Evolutionary conservation across 2,113 vertebrate species (phyloP), one percentile per base, ranked within the genome.

Genomic region (Erythrocercus mccallii): DNA sequence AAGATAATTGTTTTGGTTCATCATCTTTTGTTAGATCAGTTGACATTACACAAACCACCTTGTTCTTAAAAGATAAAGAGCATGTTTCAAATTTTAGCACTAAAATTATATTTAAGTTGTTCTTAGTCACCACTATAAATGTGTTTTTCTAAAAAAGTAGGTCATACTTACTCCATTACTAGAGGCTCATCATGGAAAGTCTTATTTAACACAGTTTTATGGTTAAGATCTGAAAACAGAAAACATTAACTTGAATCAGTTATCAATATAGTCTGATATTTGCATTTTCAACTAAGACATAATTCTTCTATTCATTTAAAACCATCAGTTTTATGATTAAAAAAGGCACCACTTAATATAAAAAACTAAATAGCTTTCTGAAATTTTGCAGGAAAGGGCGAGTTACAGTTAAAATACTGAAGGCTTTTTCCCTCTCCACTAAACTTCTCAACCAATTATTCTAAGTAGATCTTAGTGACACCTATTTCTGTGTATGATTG

Each of bases 111-210:
- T 35, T 54, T 62, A 62, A 71, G 10, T 21, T 85, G 57, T 31
- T 90, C 20, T 91, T 81, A 68, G 73, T 56, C 57, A 96, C n/a
- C 17, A 62, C n/a, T 74, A 5, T 16, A 91, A 92, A n/a, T 9
- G 31, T 37, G 47, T 20, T 66, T 90, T 82, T 71, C 24, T 68
- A 77, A 48, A 44, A 27, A 97, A 72, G 21, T 17, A 82, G 24
- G 84, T 80, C 10, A 94, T 95, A 99, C 99, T 99, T 98, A 99
- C 99, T 99, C 99, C 99, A 99, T 99, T 93, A 99, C 97, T 64
- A 99, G 97, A 93, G 99, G 99, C 48, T 99, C 98, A 97, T 99
- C 99, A n/a, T 40, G 78, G 92, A 99, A 99, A 33, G 97, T 99
- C 81, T 95, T 98, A 89, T 98, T 99, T 94, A 99, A 96, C 42